Percentiles rank a stretch among this genome's conserved stretches.
These are phyloP conservation scores for Sycophaga agraensis DNA, from an alignment of 1,140 invertebrate species.

Conservation along the genomic window DNA sequence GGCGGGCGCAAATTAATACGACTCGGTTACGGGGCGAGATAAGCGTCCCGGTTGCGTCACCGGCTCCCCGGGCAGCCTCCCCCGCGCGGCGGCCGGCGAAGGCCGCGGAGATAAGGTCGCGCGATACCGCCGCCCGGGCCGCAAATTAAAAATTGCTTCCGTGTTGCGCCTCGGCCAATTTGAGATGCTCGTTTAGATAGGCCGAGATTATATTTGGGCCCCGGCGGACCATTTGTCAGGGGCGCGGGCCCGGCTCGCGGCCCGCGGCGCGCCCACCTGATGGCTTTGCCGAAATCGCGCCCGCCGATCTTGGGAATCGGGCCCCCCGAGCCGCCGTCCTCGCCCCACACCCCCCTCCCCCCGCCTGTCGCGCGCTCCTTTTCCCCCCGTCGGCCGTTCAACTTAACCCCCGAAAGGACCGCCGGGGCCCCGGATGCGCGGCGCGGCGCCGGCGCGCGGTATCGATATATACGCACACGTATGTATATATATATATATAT, in stretches of 20 bases:
- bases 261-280: background rate
- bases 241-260: too few species aligned
- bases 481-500: too few species aligned
- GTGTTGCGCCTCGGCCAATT: slow-evolving; percentile 30
- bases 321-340: background rate
- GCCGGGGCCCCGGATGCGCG: background rate
- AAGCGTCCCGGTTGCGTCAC: too few species aligned
- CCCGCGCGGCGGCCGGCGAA: too few species aligned
- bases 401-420: too few species aligned
- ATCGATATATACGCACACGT: too few species aligned
- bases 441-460: too few species aligned
- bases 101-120: background rate
- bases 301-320: slow-evolving; percentile 9
- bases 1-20: too few species aligned
- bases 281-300: background rate
- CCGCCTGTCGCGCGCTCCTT: background rate
- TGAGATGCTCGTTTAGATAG: slow-evolving; percentile 47
- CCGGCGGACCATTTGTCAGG: slow-evolving; percentile 40
- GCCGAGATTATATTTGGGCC: background rate
- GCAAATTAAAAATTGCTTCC: slow-evolving; percentile 29
- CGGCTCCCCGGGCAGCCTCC: too few species aligned
- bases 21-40: too few species aligned
- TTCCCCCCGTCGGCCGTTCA: background rate
- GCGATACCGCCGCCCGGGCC: background rate
- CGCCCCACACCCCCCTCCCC: background rate